Conservation (phyloP, 2,797 vertebrate genomes). For the Adelosebastes latens region DNA sequence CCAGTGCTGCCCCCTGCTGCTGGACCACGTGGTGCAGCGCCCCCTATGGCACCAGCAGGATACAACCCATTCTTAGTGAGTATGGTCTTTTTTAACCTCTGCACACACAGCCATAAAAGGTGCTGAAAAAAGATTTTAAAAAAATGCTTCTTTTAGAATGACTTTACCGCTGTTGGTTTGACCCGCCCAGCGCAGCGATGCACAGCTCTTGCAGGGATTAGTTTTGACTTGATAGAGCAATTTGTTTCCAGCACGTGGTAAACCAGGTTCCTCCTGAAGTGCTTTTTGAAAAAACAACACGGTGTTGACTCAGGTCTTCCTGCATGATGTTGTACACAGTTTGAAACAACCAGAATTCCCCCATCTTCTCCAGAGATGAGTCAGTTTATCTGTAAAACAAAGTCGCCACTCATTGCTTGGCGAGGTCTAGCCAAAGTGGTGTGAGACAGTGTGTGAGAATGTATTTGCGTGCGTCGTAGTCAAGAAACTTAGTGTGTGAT, state of each 20-base stretch:
- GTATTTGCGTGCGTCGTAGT: constrained; percentile 46
- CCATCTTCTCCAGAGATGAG: constrained; percentile 67
- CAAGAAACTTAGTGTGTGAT: constrained; percentile 52
- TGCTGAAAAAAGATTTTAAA: neutral
- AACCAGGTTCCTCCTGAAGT: constrained; percentile 33
- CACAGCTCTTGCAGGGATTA: neutral
- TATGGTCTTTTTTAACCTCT: constrained; percentile 8
- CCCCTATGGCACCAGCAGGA: constrained; percentile 76
- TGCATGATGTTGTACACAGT: constrained; percentile 38
- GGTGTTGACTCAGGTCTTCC: constrained; percentile 57
- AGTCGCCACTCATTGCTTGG: constrained; percentile 61
- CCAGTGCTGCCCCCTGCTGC: constrained; percentile 86
- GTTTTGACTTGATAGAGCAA: constrained; percentile 26
- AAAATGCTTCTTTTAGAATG: neutral
- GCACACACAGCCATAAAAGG: neutral
- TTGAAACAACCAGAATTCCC: constrained; percentile 68
- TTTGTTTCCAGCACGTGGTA: constrained; percentile 11
- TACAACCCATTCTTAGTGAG: constrained; percentile 94
- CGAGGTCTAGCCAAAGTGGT: constrained; percentile 35
- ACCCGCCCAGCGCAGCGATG: neutral
- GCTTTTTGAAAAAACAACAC: constrained; percentile 31
- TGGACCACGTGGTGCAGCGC: constrained; percentile 83
- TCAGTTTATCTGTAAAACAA: constrained; percentile 74
- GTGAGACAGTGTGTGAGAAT: constrained; percentile 74
- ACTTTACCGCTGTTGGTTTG: neutral